phyloP scores from a whole-genome alignment of 2,797 vertebrate genomes.

The Natrix natrix region DNA sequence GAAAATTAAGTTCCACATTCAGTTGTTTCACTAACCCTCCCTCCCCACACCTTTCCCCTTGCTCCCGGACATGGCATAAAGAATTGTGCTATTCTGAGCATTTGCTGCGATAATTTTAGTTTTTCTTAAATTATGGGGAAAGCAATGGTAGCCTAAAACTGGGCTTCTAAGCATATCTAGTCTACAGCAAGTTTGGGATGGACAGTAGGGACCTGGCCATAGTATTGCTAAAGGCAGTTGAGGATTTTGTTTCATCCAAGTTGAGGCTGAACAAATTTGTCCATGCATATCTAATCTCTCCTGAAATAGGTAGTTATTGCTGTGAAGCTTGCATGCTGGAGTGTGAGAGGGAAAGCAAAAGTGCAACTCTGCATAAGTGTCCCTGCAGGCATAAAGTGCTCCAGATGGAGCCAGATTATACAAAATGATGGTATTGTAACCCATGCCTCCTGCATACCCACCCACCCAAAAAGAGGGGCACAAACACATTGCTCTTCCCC shows the following conservation, averaged over 20 bases:
- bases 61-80: neutral
- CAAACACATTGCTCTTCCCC: neutral
- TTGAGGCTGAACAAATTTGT: neutral
- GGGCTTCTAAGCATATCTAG: neutral
- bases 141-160: conserved; percentile 5
- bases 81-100: neutral
- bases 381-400: neutral
- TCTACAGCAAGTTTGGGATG: neutral
- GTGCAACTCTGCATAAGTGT: neutral
- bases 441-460: neutral
- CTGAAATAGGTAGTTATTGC: neutral
- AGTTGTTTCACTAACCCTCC: neutral
- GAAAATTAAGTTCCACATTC: conserved; percentile 55
- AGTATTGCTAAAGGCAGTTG: neutral
- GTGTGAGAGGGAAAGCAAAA: neutral
- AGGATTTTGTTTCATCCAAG: neutral
- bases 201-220: neutral
- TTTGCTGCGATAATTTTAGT: conserved; percentile 9
- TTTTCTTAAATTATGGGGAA: conserved; percentile 42
- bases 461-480: neutral
- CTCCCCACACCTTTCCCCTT: neutral
- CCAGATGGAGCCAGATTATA: neutral
- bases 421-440: neutral
- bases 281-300: neutral
- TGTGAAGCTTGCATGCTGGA: neutral